phyloP scores from a whole-genome alignment of 2,113 vertebrate species.

The Cardinalis cardinalis region DNA sequence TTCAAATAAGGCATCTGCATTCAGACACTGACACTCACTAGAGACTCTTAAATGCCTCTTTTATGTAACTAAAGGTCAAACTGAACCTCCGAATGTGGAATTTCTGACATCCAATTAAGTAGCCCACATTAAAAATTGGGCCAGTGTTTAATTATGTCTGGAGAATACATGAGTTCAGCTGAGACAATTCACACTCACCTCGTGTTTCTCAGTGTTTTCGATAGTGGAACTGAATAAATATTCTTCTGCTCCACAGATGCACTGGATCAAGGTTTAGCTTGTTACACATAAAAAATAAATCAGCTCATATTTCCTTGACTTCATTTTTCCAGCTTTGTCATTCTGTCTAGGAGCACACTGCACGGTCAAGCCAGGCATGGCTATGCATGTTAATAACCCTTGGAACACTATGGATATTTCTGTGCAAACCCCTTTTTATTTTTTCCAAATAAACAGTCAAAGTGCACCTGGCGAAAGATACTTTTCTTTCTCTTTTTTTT shows the following conservation, averaged over 20 bases:
- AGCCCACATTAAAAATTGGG: not conserved
- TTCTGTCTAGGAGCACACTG: constrained; percentile 50
- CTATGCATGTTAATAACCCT: constrained; percentile 47
- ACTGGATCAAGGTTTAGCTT: constrained; percentile 45
- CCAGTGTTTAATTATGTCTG: constrained; percentile 21
- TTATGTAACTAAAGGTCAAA: constrained; percentile 54
- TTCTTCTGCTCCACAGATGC: constrained; percentile 31
- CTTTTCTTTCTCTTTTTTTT: not conserved
- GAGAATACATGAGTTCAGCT: constrained; percentile 25
- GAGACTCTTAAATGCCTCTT: constrained; percentile 45
- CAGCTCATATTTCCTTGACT: constrained; percentile 56
- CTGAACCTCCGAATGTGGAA: constrained; percentile 38
- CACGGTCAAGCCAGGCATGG: constrained; percentile 41
- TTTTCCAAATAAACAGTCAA: constrained; percentile 23
- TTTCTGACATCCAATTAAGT: constrained; percentile 52
- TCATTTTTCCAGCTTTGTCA: constrained; percentile 64
- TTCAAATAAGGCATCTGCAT: constrained; percentile 27
- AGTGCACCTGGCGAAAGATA: constrained; percentile 69
- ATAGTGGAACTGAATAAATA: constrained; percentile 36
- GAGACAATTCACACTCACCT: constrained; percentile 35
- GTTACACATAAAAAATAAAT: constrained; percentile 53
- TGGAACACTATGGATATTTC: constrained; percentile 53
- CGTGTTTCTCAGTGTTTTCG: constrained; percentile 2
- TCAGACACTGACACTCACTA: constrained; percentile 41
- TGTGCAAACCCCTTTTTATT: constrained; percentile 19